Percentiles rank a stretch among this genome's conserved stretches.
Evolutionary conservation across 2,888 invertebrate genomes (phyloP).

Genomic region (Polydrusus pterygomalis): DNA sequence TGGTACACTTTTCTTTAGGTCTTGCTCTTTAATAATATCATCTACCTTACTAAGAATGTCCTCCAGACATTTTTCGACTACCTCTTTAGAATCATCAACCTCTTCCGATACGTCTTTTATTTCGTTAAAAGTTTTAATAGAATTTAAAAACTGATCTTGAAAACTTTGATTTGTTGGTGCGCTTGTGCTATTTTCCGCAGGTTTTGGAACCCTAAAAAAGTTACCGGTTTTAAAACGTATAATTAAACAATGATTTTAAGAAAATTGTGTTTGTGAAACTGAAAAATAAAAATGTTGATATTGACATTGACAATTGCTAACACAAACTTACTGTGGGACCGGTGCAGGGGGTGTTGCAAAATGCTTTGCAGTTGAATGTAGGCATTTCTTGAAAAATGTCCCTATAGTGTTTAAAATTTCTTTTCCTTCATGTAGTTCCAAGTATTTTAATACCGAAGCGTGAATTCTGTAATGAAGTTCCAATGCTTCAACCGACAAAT

Average conservation of each 20-base stretch:
- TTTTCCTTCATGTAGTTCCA: constrained; percentile 85
- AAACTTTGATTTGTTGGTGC: constrained; percentile 52
- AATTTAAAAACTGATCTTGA: constrained; percentile 59
- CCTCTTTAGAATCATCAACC: constrained; percentile 50
- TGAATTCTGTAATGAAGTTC: constrained; percentile 91
- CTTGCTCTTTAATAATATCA: constrained; percentile 27
- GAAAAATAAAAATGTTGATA: too few species aligned
- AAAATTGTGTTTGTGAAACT: too few species aligned
- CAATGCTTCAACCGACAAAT: constrained; percentile 90
- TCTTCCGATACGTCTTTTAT: constrained; percentile 27
- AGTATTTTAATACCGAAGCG: constrained; percentile 90
- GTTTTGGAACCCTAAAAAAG: constrained; percentile 11
- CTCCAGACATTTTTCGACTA: constrained; percentile 56
- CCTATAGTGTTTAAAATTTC: constrained; percentile 77
- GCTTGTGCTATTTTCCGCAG: constrained; percentile 17
- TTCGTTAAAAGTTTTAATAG: constrained; percentile 50
- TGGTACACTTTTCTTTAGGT: neutral
- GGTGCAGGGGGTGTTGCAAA: constrained; percentile 31
- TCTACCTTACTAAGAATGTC: constrained; percentile 57
- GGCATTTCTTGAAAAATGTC: constrained; percentile 76
- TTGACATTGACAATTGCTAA: too few species aligned
- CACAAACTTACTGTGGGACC: constrained; percentile 60
- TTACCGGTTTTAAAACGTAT: too few species aligned
- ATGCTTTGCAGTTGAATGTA: constrained; percentile 66
- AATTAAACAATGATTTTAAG: too few species aligned